phyloP scores from a whole-genome alignment of 2,113 vertebrate genomes.

The Globicephala melas region DNA sequence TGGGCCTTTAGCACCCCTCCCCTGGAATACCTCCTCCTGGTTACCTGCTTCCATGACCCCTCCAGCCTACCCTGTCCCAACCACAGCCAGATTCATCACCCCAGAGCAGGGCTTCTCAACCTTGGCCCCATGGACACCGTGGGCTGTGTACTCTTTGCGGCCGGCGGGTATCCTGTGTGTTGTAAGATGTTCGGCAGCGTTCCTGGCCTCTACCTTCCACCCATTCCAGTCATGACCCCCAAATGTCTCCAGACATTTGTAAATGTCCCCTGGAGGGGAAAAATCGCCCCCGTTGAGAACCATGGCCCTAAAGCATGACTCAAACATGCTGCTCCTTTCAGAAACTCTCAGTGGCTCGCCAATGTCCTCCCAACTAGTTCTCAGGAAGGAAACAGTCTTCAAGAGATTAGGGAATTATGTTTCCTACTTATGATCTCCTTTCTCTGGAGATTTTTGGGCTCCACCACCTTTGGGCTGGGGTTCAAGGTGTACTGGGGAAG shows the following conservation, averaged over 20 bases:
- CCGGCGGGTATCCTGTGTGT: accelerated
- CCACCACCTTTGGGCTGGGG: background rate
- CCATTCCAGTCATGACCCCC: too few species aligned
- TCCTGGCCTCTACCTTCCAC: background rate
- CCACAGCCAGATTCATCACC: background rate
- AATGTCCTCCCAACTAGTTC: accelerated
- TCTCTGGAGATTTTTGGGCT: background rate
- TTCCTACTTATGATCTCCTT: background rate
- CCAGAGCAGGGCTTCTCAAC: background rate
- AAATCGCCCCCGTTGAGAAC: accelerated
- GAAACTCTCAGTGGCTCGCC: background rate
- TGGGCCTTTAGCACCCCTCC: background rate
- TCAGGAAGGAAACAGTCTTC: background rate
- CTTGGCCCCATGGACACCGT: background rate
- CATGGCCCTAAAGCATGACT: too few species aligned
- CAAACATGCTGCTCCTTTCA: background rate
- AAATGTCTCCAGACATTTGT: background rate
- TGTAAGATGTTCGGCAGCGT: background rate
- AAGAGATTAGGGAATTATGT: background rate
- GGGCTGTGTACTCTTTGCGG: background rate
- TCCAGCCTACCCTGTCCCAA: too few species aligned
- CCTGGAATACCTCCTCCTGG: background rate
- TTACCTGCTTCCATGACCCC: background rate
- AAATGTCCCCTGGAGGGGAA: too few species aligned
- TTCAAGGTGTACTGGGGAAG: background rate